Conservation (phyloP, 37 sponge, comb jelly and placozoan species). For the Ephydatia muelleri region DNA sequence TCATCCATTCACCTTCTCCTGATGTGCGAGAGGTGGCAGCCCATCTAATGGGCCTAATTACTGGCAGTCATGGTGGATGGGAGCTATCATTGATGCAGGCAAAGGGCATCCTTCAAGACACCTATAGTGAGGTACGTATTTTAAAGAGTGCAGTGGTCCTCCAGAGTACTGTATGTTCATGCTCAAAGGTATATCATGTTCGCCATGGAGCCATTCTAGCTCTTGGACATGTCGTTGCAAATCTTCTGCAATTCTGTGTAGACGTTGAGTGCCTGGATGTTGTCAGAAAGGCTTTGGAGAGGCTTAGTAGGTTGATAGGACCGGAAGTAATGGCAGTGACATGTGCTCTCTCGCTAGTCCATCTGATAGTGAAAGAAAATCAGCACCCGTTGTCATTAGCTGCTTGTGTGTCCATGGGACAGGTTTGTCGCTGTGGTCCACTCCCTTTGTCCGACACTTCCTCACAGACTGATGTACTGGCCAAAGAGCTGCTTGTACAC, state of each 20-base stretch:
- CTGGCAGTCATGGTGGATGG: not conserved
- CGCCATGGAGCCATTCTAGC: constrained; percentile 60
- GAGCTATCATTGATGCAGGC: constrained; percentile 6
- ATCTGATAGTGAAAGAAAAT: not conserved
- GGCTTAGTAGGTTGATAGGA: constrained; percentile 31
- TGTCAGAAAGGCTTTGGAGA: constrained; percentile 18
- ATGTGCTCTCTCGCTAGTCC: constrained; percentile 6
- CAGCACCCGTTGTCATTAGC: not conserved
- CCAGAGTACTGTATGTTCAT: not conserved
- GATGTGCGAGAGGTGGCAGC: constrained; percentile 63
- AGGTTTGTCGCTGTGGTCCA: constrained; percentile 40
- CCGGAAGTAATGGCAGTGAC: not conserved
- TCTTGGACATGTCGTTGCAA: constrained; percentile 38
- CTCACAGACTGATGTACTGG: not conserved
- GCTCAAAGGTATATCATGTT: constrained; percentile 19
- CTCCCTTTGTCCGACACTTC: constrained; percentile 36
- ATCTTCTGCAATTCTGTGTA: not conserved
- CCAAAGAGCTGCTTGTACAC: constrained; percentile 16
- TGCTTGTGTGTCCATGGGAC: constrained; percentile 52
- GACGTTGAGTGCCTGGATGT: not conserved
- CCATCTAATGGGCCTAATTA: constrained; percentile 22
- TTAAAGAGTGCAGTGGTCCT: not conserved
- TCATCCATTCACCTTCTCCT: constrained; percentile 47
- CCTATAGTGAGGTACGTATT: constrained; percentile 9
- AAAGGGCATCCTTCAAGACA: constrained; percentile 19